Percentiles rank a stretch among this genome's conserved stretches.
Evolutionary conservation across 2,113 vertebrate species (phyloP).

Genomic region (Heterochromis multidens): DNA sequence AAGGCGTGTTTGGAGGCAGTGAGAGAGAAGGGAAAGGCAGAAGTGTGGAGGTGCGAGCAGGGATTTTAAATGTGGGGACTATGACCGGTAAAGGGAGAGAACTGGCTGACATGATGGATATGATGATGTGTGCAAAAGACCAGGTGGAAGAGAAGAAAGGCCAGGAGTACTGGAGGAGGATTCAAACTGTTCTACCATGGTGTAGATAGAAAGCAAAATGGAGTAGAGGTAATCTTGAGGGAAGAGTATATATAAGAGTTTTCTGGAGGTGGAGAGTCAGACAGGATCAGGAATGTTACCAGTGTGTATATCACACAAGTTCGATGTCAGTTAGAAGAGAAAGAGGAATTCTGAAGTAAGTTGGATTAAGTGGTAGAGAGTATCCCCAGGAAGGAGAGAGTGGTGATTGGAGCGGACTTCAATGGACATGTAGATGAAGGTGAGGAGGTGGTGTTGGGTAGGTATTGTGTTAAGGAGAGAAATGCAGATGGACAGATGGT

Average conservation of each 20-base stretch:
- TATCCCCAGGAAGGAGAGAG: neutral
- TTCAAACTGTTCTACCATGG: neutral
- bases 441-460: too few species aligned
- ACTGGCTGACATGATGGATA: neutral
- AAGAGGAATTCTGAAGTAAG: neutral
- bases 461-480: too few species aligned
- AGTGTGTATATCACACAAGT: neutral
- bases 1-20: neutral
- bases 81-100: neutral
- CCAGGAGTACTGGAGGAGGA: neutral
- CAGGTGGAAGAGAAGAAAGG: neutral
- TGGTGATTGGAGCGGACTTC: too few species aligned
- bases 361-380: neutral
- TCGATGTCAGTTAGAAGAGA: neutral
- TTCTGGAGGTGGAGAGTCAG: neutral
- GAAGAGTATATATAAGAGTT: neutral
- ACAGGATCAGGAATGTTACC: too few species aligned
- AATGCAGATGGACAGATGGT: too few species aligned
- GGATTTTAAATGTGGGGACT: neutral
- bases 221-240: neutral
- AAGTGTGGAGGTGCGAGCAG: neutral
- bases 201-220: neutral
- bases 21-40: neutral
- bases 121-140: neutral
- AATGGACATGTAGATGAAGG: too few species aligned